Evolutionary conservation across 2,888 invertebrate genomes (phyloP).

Genomic region (Caenorhabditis becei): DNA sequence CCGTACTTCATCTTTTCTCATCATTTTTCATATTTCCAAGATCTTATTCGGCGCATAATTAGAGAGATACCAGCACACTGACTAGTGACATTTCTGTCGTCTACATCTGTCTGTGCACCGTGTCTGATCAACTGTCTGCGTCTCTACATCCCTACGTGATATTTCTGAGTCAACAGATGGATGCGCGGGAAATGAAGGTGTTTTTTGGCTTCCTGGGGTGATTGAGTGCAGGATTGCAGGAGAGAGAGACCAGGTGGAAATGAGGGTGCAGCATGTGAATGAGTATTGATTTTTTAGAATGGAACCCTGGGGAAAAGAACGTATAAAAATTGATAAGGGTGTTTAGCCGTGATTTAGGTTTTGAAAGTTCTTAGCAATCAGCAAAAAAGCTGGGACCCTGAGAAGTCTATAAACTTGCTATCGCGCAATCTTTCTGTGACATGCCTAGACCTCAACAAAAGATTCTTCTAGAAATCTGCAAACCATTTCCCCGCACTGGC

Average conservation of each 20-base stretch:
- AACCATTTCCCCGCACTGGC: too few relatives aligned
- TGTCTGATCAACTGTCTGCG: constrained; percentile 22
- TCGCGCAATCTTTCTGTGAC: too few relatives aligned
- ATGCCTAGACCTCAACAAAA: too few relatives aligned
- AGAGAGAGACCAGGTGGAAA: neutral
- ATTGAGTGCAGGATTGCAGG: neutral
- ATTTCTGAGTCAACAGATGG: constrained; percentile 31
- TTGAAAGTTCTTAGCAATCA: too few relatives aligned
- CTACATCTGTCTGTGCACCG: constrained; percentile 28
- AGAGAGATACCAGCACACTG: constrained; percentile 10
- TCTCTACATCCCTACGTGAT: neutral
- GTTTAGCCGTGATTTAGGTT: too few relatives aligned
- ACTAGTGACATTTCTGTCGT: constrained; percentile 20
- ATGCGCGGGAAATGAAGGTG: constrained; percentile 45
- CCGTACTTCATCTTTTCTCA: constrained; percentile 6
- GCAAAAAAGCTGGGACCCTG: too few relatives aligned
- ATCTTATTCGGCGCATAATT: constrained; percentile 44
- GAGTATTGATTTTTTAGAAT: too few relatives aligned
- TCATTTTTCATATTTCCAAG: constrained; percentile 6
- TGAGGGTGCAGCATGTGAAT: too few relatives aligned
- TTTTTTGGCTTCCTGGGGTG: constrained; percentile 44
- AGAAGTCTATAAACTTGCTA: too few relatives aligned
- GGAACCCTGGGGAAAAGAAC: too few relatives aligned
- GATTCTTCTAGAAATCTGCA: too few relatives aligned
- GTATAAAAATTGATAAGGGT: too few relatives aligned